Evolutionary conservation across 2,797 vertebrate genomes (phyloP).

Genomic region (Macropodus opercularis): DNA sequence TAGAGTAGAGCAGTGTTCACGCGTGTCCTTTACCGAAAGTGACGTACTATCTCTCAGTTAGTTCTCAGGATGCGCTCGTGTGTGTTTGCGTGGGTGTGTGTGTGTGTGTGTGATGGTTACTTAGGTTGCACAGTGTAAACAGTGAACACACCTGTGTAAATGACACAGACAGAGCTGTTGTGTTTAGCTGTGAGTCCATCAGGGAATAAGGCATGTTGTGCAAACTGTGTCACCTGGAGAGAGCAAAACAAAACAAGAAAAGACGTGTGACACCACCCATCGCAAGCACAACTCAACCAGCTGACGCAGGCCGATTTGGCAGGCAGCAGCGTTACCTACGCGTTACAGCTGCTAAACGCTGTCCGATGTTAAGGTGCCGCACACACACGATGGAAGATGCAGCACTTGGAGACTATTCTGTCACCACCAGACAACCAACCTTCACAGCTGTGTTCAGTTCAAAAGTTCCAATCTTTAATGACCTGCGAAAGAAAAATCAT

Average conservation of each 20-base stretch:
- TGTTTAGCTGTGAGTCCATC: conserved; percentile 68
- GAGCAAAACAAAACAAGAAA: conserved; percentile 25
- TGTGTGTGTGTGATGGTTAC: conserved; percentile 61
- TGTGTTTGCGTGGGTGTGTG: conserved; percentile 41
- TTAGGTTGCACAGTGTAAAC: conserved; percentile 78
- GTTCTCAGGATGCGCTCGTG: conserved; percentile 14
- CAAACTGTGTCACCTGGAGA: conserved; percentile 80
- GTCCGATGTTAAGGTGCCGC: background rate
- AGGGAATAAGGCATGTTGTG: conserved; percentile 78
- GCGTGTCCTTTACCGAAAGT: conserved; percentile 9
- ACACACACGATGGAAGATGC: conserved; percentile 75
- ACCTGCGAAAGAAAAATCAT: no score
- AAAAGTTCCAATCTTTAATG: no score
- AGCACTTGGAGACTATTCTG: conserved; percentile 45
- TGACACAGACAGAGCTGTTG: conserved; percentile 72
- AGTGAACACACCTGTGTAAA: conserved; percentile 82
- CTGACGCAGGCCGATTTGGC: conserved; percentile 14
- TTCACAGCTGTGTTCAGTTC: conserved; percentile 17
- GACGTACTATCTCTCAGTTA: conserved; percentile 1
- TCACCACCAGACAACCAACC: conserved; percentile 19
- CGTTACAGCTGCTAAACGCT: conserved; percentile 1
- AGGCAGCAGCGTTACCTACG: conserved; percentile 14
- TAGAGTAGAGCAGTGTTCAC: background rate
- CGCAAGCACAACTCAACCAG: conserved; percentile 42
- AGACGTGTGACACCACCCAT: conserved; percentile 38